Evolutionary conservation across 2,113 vertebrate genomes (phyloP).

Genomic region (Austrofundulus limnaeus): DNA sequence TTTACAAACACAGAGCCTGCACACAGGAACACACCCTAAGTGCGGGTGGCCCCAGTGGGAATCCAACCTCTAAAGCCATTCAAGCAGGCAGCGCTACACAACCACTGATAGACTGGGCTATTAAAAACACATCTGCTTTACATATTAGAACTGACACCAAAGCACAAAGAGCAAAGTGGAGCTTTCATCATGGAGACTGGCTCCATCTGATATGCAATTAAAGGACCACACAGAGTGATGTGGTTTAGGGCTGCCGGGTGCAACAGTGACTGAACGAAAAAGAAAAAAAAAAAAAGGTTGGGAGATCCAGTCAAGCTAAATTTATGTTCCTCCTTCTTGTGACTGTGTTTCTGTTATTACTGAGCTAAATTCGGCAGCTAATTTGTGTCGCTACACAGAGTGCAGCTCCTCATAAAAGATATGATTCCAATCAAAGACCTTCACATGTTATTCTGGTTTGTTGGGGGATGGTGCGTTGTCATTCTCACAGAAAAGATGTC

Average conservation of each 20-base stretch:
- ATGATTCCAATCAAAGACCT: background rate
- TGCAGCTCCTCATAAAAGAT: background rate
- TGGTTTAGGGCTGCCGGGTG: constrained; percentile 55
- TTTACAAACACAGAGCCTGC: constrained; percentile 19
- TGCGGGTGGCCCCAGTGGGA: constrained; percentile 66
- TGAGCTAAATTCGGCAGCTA: constrained; percentile 5
- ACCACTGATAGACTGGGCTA: constrained; percentile 55
- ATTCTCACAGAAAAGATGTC: background rate
- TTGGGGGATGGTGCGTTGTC: background rate
- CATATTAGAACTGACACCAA: constrained; percentile 72
- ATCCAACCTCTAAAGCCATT: constrained; percentile 48
- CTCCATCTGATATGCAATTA: constrained; percentile 70
- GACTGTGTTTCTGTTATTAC: constrained; percentile 20
- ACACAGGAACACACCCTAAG: constrained; percentile 48
- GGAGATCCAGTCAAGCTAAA: background rate
- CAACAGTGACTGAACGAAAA: constrained; percentile 26
- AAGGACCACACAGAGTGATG: constrained; percentile 70
- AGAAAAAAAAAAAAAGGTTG: background rate
- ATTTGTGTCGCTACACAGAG: background rate
- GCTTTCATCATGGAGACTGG: constrained; percentile 74
- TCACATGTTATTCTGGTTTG: background rate
- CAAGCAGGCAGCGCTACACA: constrained; percentile 44
- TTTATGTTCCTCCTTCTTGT: background rate
- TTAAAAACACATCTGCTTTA: constrained; percentile 78
- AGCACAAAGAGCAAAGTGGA: constrained; percentile 60